Conservation (phyloP, 2,113 vertebrate genomes). For the Catharus minimus region DNA sequence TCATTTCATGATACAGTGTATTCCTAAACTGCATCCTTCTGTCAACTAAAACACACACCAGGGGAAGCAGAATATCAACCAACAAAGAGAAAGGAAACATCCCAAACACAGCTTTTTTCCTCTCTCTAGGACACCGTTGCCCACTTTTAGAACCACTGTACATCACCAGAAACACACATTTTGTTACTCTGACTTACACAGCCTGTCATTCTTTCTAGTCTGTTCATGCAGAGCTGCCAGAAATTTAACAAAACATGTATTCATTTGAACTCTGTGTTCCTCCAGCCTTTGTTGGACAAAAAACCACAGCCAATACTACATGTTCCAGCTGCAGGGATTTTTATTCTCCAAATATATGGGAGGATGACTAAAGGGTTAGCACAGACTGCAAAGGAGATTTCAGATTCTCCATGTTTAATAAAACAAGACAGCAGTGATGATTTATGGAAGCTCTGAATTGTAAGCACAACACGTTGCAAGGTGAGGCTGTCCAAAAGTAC, state of each 20-base stretch:
- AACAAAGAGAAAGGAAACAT: neutral
- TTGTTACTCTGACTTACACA: conserved; percentile 9
- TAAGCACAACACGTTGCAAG: neutral
- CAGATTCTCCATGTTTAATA: neutral
- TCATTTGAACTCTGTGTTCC: conserved; percentile 72
- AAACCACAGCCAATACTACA: neutral
- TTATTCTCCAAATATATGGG: conserved; percentile 8
- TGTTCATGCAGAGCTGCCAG: conserved; percentile 36
- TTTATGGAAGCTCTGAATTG: neutral
- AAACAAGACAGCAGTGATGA: neutral
- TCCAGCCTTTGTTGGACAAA: conserved; percentile 42
- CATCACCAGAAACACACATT: neutral
- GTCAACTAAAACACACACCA: neutral
- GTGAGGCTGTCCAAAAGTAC: neutral
- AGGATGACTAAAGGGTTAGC: neutral
- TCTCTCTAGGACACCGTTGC: neutral
- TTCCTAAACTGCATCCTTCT: neutral
- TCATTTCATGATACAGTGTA: neutral
- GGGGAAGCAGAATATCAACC: neutral
- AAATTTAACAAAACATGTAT: conserved; percentile 57
- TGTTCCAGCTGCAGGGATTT: conserved; percentile 36
- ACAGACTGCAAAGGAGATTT: neutral
- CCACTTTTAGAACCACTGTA: neutral
- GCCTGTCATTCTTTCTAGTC: conserved; percentile 23
- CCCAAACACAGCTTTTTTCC: fast-evolving